phyloP scores from a whole-genome alignment of 2,113 vertebrate species.

The Ariopsis seemanni region DNA sequence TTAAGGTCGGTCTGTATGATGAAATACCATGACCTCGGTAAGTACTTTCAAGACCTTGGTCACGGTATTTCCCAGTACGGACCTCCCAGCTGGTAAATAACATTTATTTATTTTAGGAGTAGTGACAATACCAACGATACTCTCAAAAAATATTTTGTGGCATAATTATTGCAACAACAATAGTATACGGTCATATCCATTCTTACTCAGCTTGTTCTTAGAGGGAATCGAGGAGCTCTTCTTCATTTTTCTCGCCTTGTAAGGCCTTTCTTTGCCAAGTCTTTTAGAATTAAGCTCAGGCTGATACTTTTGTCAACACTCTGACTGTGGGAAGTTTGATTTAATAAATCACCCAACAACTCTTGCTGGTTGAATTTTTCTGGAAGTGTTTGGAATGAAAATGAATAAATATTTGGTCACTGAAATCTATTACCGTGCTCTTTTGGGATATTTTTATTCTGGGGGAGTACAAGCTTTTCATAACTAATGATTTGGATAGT shows the following conservation, averaged over 20 bases:
- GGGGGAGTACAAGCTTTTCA: background rate
- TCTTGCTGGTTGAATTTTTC: background rate
- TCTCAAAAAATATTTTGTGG: background rate
- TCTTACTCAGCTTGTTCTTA: no score
- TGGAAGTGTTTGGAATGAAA: background rate
- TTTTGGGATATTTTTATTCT: background rate
- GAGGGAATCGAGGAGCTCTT: background rate
- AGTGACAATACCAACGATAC: background rate
- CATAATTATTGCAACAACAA: background rate
- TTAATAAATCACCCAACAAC: background rate
- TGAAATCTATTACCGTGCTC: background rate
- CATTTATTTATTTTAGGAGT: background rate
- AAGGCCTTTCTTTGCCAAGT: background rate
- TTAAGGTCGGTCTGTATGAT: no score
- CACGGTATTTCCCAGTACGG: no score
- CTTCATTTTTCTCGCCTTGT: background rate
- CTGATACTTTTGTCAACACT: background rate
- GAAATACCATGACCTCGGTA: no score
- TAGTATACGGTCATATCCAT: background rate
- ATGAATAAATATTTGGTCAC: background rate
- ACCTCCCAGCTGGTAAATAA: no score
- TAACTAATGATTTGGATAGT: background rate
- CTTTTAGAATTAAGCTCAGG: background rate
- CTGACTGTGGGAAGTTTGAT: background rate
- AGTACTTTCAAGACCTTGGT: no score